Conservation (phyloP, 2,797 vertebrate genomes). For the Chromobotia macracanthus region DNA sequence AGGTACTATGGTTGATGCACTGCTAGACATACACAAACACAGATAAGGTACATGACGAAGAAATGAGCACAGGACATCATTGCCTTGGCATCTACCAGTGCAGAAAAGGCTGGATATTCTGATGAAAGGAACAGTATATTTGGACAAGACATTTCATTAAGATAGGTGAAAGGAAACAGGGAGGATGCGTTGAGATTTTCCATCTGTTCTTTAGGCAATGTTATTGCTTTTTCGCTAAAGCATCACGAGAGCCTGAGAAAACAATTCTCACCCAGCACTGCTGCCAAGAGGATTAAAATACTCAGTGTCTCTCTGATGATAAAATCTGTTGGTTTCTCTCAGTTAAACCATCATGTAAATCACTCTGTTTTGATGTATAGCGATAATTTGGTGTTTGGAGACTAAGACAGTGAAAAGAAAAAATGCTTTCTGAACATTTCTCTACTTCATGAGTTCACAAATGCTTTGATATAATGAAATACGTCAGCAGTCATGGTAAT, state of each 20-base stretch:
- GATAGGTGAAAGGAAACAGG: conserved; percentile 77
- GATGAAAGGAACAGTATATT: conserved; percentile 86
- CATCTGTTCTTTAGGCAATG: conserved; percentile 81
- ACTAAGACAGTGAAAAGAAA: conserved; percentile 53
- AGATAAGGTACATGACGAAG: conserved; percentile 78
- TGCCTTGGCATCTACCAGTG: conserved; percentile 79
- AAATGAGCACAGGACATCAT: conserved; percentile 63
- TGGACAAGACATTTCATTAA: conserved; percentile 86
- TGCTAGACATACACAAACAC: conserved; percentile 50
- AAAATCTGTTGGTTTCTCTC: conserved; percentile 63
- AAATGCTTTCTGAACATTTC: conserved; percentile 55
- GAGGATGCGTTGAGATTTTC: conserved; percentile 80
- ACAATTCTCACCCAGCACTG: conserved; percentile 57
- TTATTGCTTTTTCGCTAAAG: conserved; percentile 73
- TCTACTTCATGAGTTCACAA: conserved; percentile 42
- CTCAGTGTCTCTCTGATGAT: conserved; percentile 67
- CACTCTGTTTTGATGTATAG: conserved; percentile 69
- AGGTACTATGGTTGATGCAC: conserved; percentile 75
- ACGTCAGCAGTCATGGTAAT: conserved; percentile 35
- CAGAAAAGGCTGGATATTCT: conserved; percentile 80
- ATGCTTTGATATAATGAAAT: conserved; percentile 52
- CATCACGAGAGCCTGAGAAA: conserved; percentile 58
- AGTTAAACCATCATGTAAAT: conserved; percentile 63
- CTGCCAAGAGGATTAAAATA: conserved; percentile 70
- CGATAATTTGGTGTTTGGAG: conserved; percentile 67